Evolutionary conservation across 2,113 vertebrate genomes (phyloP).

Genomic region (Otis tarda): DNA sequence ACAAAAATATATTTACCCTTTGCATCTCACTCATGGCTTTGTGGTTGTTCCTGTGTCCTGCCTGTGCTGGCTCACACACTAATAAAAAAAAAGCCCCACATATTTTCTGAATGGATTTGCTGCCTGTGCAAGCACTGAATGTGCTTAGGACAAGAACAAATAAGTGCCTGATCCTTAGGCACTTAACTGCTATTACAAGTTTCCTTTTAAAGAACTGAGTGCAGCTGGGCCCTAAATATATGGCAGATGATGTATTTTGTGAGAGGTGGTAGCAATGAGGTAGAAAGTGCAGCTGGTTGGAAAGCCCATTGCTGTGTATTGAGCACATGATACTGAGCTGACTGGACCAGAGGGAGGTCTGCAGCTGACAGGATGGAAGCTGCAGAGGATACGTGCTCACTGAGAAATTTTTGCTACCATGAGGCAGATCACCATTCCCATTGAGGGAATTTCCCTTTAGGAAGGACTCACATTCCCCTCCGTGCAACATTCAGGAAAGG

Average conservation of each 20-base stretch:
- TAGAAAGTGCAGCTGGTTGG: neutral
- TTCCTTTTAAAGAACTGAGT: neutral
- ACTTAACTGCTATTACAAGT: neutral
- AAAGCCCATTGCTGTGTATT: accelerated
- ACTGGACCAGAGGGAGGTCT: neutral
- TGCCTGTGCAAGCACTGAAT: neutral
- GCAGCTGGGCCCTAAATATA: neutral
- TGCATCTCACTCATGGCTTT: too few species aligned
- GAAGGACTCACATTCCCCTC: neutral
- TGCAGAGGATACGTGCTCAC: neutral
- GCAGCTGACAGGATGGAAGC: neutral
- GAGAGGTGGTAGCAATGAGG: neutral
- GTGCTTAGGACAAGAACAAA: neutral
- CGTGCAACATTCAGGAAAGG: neutral
- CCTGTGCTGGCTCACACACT: too few species aligned
- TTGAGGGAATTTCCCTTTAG: neutral
- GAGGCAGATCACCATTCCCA: neutral
- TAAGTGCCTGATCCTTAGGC: neutral
- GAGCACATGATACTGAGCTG: neutral
- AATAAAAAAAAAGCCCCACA: neutral
- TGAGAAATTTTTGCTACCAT: neutral
- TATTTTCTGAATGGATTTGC: neutral
- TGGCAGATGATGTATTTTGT: neutral
- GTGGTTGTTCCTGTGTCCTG: too few species aligned
- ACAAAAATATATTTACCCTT: too few species aligned